Conservation (phyloP, 2,888 invertebrate species). For the Salpingus planirostris region DNA sequence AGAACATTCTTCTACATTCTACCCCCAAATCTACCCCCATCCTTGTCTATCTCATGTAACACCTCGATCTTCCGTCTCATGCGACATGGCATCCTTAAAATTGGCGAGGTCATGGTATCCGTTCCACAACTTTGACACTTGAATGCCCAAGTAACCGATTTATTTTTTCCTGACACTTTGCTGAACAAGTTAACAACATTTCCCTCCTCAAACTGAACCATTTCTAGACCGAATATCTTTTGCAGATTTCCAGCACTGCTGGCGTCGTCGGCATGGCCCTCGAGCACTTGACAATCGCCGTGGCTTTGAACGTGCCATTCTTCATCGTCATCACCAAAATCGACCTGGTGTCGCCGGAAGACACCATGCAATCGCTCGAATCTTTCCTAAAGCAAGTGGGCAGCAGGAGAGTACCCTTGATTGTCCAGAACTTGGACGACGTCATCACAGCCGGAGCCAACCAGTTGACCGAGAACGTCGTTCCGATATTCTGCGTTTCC, state of each 20-base stretch:
- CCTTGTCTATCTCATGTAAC: too few relatives aligned
- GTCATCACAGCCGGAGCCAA: constrained; percentile 66
- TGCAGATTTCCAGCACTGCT: constrained; percentile 69
- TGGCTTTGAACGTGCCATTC: constrained; percentile 78
- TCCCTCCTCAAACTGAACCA: too few relatives aligned
- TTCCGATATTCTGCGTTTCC: constrained; percentile 81
- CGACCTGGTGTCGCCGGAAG: constrained; percentile 63
- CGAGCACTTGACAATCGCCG: constrained; percentile 81
- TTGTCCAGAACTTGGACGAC: constrained; percentile 60
- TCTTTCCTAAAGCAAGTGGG: constrained; percentile 57
- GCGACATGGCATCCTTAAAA: too few relatives aligned
- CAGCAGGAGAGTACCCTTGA: constrained; percentile 54
- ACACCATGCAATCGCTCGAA: constrained; percentile 50
- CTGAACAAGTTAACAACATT: too few relatives aligned
- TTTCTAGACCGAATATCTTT: too few relatives aligned
- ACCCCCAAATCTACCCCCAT: too few relatives aligned
- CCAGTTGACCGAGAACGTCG: constrained; percentile 54
- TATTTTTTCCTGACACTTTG: too few relatives aligned
- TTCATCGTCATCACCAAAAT: constrained; percentile 92
- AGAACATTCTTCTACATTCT: too few relatives aligned
- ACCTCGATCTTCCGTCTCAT: too few relatives aligned
- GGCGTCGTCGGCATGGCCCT: constrained; percentile 77
- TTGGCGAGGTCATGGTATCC: too few relatives aligned
- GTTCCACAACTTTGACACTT: too few relatives aligned
- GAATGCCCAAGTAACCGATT: too few relatives aligned